Evolutionary conservation across 2,797 vertebrate genomes (phyloP).

Genomic region (Pangasius sanitwongsei): DNA sequence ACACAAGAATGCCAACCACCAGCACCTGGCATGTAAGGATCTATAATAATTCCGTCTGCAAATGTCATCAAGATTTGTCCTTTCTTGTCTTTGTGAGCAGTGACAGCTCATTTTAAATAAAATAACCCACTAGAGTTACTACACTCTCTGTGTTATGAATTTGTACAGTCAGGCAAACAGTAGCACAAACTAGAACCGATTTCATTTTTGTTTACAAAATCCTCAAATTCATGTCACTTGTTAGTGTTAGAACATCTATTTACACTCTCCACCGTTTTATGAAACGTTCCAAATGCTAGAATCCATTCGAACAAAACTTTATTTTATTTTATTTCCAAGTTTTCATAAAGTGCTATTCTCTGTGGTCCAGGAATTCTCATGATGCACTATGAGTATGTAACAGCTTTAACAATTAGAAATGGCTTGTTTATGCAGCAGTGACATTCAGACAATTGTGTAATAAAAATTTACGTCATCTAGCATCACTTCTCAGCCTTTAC

Average conservation of each 20-base stretch:
- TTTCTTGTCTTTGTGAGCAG: conserved; percentile 68
- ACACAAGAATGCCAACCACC: conserved; percentile 75
- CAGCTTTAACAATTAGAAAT: neutral
- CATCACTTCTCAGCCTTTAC: neutral
- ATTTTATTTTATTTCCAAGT: neutral
- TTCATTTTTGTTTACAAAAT: neutral
- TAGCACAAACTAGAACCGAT: neutral
- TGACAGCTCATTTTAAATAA: conserved; percentile 28
- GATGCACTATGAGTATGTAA: neutral
- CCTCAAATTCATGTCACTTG: neutral
- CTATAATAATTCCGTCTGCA: conserved; percentile 71
- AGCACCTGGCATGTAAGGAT: conserved; percentile 82
- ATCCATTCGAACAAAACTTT: neutral
- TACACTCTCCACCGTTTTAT: neutral
- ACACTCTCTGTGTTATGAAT: neutral
- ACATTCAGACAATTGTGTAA: neutral
- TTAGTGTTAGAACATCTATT: neutral
- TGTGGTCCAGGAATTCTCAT: neutral
- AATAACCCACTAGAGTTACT: neutral
- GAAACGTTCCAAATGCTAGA: neutral
- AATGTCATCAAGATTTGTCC: conserved; percentile 72
- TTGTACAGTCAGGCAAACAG: neutral
- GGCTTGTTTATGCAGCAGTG: neutral
- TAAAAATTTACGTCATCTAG: neutral
- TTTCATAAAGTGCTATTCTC: neutral